Conservation (phyloP, 1,140 invertebrate species). For the Globodera ellingtonae region DNA sequence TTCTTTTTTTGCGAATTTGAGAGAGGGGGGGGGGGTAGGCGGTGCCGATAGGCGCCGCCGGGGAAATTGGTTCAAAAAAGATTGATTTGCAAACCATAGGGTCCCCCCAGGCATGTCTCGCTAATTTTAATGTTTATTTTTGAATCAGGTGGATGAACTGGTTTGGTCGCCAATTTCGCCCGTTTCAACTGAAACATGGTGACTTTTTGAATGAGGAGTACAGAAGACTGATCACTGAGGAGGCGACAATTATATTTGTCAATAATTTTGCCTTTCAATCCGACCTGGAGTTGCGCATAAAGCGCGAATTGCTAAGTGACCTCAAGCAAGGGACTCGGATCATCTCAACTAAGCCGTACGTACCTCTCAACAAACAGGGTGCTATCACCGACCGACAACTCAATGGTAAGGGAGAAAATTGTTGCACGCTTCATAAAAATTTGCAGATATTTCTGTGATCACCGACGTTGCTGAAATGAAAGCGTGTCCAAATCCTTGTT, state of each 20-base stretch:
- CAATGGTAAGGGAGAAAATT: slow-evolving; percentile 38
- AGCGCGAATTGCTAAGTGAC: slow-evolving; percentile 52
- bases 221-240: slow-evolving; percentile 57
- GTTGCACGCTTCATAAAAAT: slow-evolving; percentile 4
- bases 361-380: slow-evolving; percentile 34
- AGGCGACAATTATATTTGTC: slow-evolving; percentile 65
- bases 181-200: slow-evolving; percentile 53
- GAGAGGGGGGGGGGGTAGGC: no score
- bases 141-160: slow-evolving; percentile 56
- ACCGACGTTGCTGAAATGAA: slow-evolving; percentile 57
- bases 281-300: slow-evolving; percentile 59
- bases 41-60: no score
- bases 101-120: not conserved
- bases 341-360: slow-evolving; percentile 61
- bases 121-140: not conserved
- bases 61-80: no score
- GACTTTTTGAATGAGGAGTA: slow-evolving; percentile 59
- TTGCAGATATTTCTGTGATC: slow-evolving; percentile 56
- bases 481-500: slow-evolving; percentile 53
- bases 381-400: slow-evolving; percentile 55
- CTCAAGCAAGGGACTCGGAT: slow-evolving; percentile 55
- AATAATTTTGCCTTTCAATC: slow-evolving; percentile 63
- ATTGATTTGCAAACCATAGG: no score
- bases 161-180: slow-evolving; percentile 54
- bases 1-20: no score